Conservation (phyloP, 2,113 vertebrate genomes). For the Falco punctatus region DNA sequence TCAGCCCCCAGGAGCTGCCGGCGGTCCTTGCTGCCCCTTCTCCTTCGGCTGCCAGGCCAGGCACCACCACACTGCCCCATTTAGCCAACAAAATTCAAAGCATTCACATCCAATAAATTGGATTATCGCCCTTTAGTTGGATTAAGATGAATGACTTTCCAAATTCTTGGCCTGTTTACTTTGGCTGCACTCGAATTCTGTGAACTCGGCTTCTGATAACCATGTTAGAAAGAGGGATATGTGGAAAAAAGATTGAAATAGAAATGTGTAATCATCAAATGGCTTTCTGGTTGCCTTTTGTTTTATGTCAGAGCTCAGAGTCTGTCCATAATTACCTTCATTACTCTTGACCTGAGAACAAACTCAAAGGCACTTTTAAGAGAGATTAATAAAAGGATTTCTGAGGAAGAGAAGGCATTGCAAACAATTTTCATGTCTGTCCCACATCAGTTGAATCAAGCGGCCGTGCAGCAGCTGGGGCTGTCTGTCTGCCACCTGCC, state of each 20-base stretch:
- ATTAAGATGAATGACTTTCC: slow-evolving; percentile 71
- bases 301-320: slow-evolving; percentile 14
- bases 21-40: background rate
- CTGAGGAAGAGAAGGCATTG: background rate
- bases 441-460: background rate
- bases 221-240: background rate
- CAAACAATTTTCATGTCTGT: background rate
- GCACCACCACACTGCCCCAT: background rate
- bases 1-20: background rate
- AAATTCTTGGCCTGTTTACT: slow-evolving; percentile 62
- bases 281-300: slow-evolving; percentile 16
- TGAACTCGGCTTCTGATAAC: slow-evolving; percentile 56
- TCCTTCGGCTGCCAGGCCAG: background rate
- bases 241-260: slow-evolving; percentile 16
- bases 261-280: slow-evolving; percentile 45
- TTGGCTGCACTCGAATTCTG: slow-evolving; percentile 58
- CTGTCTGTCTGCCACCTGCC: background rate
- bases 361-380: slow-evolving; percentile 4
- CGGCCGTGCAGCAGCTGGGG: background rate
- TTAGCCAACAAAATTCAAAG: slow-evolving; percentile 55
- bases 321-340: slow-evolving; percentile 28
- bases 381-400: slow-evolving; percentile 31
- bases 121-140: slow-evolving; percentile 68
- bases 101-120: slow-evolving; percentile 58
- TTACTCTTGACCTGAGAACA: slow-evolving; percentile 34